These are phyloP conservation scores for Hydrolagus colliei DNA, from an alignment of 2,797 vertebrate species.

Conservation along the genomic window DNA sequence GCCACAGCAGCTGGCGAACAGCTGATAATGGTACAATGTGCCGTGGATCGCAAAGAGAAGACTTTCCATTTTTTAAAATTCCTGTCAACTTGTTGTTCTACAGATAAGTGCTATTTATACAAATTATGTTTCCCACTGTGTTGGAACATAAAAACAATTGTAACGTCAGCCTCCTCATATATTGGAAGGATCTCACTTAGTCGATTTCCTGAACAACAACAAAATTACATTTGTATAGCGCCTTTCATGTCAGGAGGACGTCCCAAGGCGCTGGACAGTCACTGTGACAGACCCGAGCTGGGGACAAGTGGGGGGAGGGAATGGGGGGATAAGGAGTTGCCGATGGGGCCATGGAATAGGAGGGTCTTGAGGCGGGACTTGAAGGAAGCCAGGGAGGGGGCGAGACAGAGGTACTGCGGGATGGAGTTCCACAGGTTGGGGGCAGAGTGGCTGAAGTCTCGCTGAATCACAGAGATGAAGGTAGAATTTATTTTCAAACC, in stretches of 20 bases:
- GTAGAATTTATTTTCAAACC: slow-evolving; percentile 19
- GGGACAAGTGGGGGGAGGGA: too few species aligned
- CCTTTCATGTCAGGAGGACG: too few species aligned
- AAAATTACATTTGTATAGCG: too few species aligned
- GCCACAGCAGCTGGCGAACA: neutral
- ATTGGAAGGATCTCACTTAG: neutral
- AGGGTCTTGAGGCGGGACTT: too few species aligned
- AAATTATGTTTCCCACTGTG: slow-evolving; percentile 11
- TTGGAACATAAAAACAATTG: slow-evolving; percentile 21
- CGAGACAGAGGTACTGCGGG: too few species aligned
- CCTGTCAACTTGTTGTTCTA: slow-evolving; percentile 25
- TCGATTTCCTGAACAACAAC: neutral
- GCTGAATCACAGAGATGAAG: neutral
- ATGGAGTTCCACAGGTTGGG: too few species aligned
- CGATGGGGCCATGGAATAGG: too few species aligned
- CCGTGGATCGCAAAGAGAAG: neutral
- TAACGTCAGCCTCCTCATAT: neutral
- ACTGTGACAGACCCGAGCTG: too few species aligned
- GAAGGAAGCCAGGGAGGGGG: too few species aligned
- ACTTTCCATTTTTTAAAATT: neutral
- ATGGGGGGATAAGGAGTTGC: too few species aligned
- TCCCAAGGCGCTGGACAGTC: too few species aligned
- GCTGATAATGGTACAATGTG: slow-evolving; percentile 21
- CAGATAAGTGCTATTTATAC: slow-evolving; percentile 25
- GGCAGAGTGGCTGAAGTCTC: too few species aligned